These are phyloP conservation scores for Parus major DNA, from an alignment of 2,113 vertebrate genomes.

Conservation along the genomic window DNA sequence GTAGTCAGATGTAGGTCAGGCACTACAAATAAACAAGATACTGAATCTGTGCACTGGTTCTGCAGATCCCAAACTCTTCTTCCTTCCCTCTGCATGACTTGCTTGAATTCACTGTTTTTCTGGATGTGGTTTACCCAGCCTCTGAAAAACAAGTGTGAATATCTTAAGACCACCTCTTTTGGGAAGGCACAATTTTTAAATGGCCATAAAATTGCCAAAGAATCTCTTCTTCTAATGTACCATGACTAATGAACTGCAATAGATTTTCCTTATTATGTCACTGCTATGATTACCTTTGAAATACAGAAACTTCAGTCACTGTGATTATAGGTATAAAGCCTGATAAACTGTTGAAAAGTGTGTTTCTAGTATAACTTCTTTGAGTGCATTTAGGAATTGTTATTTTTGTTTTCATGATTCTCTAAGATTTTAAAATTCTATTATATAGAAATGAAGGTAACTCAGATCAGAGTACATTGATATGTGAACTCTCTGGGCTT, in stretches of 20 bases:
- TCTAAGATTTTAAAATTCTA: slow-evolving; percentile 39
- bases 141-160: background rate
- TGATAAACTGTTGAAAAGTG: slow-evolving; percentile 58
- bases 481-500: background rate
- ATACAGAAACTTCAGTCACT: slow-evolving; percentile 58
- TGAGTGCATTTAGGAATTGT: slow-evolving; percentile 43
- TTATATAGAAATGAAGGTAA: slow-evolving; percentile 22
- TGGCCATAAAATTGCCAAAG: background rate
- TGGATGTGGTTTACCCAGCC: background rate
- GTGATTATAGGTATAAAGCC: slow-evolving; percentile 61
- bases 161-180: background rate
- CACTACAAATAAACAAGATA: background rate
- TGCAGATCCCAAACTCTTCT: background rate
- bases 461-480: background rate
- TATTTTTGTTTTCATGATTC: slow-evolving; percentile 42
- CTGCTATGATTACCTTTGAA: slow-evolving; percentile 62
- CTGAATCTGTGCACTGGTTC: background rate
- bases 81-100: background rate
- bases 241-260: slow-evolving; percentile 45
- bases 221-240: slow-evolving; percentile 23
- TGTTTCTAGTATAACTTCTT: slow-evolving; percentile 50
- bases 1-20: slow-evolving; percentile 36
- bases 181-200: background rate
- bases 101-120: background rate
- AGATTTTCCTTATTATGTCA: slow-evolving; percentile 26